These are phyloP conservation scores for Sylvilagus floridanus DNA, from an alignment of 2,797 vertebrate genomes.

Conservation along the genomic window DNA sequence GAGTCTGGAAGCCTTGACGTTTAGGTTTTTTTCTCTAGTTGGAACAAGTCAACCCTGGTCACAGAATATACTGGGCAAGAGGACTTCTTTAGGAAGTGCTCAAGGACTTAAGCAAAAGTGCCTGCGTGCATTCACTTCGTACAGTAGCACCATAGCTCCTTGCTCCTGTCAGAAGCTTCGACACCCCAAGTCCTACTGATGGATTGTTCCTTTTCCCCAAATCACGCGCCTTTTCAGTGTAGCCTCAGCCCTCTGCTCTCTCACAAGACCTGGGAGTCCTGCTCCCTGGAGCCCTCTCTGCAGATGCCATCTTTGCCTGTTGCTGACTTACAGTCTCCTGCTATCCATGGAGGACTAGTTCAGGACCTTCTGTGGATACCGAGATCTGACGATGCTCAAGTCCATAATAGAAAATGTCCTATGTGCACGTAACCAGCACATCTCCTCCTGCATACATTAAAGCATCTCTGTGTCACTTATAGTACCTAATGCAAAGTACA, in stretches of 20 bases:
- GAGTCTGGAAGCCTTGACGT: not conserved
- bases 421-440: too few species aligned
- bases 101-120: not conserved
- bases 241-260: not conserved
- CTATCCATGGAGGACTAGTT: not conserved
- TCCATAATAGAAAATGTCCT: not conserved
- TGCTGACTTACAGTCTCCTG: not conserved
- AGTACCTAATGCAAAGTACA: not conserved
- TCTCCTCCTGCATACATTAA: not conserved
- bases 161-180: not conserved
- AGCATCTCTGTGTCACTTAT: not conserved
- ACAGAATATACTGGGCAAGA: not conserved
- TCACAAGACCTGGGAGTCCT: not conserved
- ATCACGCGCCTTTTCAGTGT: not conserved
- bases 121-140: not conserved
- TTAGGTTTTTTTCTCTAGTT: not conserved
- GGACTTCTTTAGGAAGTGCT: not conserved
- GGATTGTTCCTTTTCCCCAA: not conserved
- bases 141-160: fast-evolving
- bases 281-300: not conserved
- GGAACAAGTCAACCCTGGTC: not conserved
- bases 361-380: too few species aligned
- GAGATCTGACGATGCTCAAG: not conserved
- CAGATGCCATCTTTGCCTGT: not conserved
- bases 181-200: not conserved